A percentile compares a stretch with the other conserved stretches of the same genome.
phyloP scores from a whole-genome alignment of 2,113 vertebrate genomes.

The Cinclus mexicanus region DNA sequence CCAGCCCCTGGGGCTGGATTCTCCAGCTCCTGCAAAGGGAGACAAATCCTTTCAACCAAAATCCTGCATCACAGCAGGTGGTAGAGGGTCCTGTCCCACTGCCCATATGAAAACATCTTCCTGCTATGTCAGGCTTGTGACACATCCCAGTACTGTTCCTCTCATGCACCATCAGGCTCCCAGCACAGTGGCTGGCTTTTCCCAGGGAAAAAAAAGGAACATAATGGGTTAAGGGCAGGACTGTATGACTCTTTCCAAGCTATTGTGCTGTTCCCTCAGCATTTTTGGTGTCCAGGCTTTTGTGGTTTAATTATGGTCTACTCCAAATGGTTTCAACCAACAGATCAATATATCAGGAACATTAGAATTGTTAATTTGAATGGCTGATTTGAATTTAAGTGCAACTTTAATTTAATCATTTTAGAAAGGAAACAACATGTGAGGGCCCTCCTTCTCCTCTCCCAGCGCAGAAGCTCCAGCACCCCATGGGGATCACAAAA shows the following conservation, averaged over 20 bases:
- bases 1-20: background rate
- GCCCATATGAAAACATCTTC: background rate
- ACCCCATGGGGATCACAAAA: background rate
- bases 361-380: slow-evolving; percentile 70
- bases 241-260: background rate
- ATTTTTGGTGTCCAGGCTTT: slow-evolving; percentile 34
- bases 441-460: background rate
- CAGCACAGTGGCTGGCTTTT: background rate
- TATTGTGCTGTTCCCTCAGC: slow-evolving; percentile 11
- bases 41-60: background rate
- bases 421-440: background rate
- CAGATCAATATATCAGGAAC: slow-evolving; percentile 64
- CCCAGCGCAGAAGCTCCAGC: background rate
- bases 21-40: background rate
- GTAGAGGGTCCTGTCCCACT: background rate
- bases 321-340: slow-evolving; percentile 57
- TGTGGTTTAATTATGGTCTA: slow-evolving; percentile 66
- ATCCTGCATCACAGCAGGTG: background rate
- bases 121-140: background rate
- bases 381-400: slow-evolving; percentile 69
- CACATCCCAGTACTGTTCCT: background rate
- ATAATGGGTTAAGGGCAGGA: slow-evolving; percentile 13
- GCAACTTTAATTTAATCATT: slow-evolving; percentile 63
- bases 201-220: background rate
- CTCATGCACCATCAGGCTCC: background rate